Conservation (phyloP, 1,140 invertebrate species). For the Helicoverpa armigera region DNA sequence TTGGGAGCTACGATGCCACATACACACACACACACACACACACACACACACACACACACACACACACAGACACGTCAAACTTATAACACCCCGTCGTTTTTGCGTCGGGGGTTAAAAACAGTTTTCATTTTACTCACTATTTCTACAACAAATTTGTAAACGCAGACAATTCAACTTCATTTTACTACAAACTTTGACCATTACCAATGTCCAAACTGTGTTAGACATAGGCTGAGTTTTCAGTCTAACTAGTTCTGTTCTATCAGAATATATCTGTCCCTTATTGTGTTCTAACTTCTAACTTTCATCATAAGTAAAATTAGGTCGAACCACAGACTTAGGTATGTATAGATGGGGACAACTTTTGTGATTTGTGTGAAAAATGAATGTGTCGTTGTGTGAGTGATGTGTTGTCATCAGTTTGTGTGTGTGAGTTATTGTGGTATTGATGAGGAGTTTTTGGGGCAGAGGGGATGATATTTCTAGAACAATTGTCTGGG, state of each 20-base stretch:
- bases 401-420: too few species aligned
- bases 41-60: too few species aligned
- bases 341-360: neutral
- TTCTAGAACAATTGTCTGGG: too few species aligned
- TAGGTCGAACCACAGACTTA: neutral
- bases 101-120: too few species aligned
- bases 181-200: neutral
- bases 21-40: too few species aligned
- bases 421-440: too few species aligned
- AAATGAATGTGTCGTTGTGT: neutral
- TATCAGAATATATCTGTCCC: conserved; percentile 25
- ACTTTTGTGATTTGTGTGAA: neutral
- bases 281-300: conserved; percentile 16
- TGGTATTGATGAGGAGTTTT: too few species aligned
- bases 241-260: conserved; percentile 15
- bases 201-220: conserved; percentile 8
- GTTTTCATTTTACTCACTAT: neutral
- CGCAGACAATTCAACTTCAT: conserved; percentile 2
- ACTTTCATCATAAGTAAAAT: conserved; percentile 19
- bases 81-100: too few species aligned
- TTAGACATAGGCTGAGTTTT: conserved; percentile 23
- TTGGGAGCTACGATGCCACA: too few species aligned
- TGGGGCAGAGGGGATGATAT: too few species aligned
- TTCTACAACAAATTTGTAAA: neutral
- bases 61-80: too few species aligned